These are phyloP conservation scores for Cyclophora albipunctata DNA, from an alignment of 2,888 invertebrate genomes.

Conservation along the genomic window DNA sequence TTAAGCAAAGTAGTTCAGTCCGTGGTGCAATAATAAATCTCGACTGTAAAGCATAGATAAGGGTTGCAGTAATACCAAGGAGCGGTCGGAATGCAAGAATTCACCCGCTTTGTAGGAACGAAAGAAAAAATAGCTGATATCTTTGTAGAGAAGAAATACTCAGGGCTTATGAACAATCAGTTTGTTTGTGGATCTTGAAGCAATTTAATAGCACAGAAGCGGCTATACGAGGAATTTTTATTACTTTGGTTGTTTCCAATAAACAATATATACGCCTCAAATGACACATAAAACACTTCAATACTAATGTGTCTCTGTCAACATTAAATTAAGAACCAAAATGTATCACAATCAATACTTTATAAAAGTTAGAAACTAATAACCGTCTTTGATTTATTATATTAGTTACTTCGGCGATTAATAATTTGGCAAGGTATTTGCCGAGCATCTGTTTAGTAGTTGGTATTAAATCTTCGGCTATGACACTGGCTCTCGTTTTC, in stretches of 20 bases:
- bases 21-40: slow-evolving; percentile 25
- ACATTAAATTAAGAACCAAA: too few species aligned
- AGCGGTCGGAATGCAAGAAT: slow-evolving; percentile 13
- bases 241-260: too few species aligned
- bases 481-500: slow-evolving; percentile 28
- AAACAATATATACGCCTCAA: too few species aligned
- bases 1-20: too few species aligned
- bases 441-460: slow-evolving; percentile 12
- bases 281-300: too few species aligned
- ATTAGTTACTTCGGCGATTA: neutral
- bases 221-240: too few species aligned
- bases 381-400: too few species aligned
- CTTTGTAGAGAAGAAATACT: neutral
- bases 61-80: slow-evolving; percentile 22
- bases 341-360: too few species aligned
- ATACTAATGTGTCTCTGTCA: too few species aligned
- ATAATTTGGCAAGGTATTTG: slow-evolving; percentile 1
- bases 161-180: too few species aligned
- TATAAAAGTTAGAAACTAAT: too few species aligned
- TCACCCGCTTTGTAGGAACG: slow-evolving; percentile 13
- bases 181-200: neutral
- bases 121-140: slow-evolving; percentile 11
- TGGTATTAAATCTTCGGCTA: slow-evolving; percentile 24
- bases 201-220: too few species aligned
- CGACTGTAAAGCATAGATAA: slow-evolving; percentile 33